Evolutionary conservation across 2,888 invertebrate genomes (phyloP), one percentile per base, ranked within the genome.

Genomic region (Ectobius pallidus): DNA sequence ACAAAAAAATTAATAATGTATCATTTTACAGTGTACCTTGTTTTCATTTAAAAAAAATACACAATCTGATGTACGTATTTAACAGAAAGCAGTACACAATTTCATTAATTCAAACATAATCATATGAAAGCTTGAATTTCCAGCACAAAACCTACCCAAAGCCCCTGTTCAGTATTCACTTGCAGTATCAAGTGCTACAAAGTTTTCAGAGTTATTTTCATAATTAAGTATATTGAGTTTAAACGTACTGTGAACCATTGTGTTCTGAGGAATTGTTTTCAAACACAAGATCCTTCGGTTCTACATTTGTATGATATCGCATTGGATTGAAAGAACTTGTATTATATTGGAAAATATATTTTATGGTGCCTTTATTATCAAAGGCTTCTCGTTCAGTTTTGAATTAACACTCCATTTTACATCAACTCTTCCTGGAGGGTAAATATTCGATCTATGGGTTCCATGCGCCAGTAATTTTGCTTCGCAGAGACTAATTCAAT

Each of bases 1-100:
- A 52, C 25, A 52, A 25, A 58, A 58, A 58, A 58, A 16, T 25
- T 14, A 58, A n/a, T 16, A 58, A 32, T n/a, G 58, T 58, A 58
- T 58, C 58, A 30, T 30, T 58, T 58, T 58, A 58, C 30, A 25
- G 16, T 27, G 14, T 2, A 22, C 27, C 55, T 22, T 4, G 9
- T 55, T 27, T n/a, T 55, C 11, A 25, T 55, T 25, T 9, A 27
- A 34, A 34, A 7, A 7, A 34, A 7, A 34, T 34, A 34, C 11
- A 34, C 34, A 34, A 34, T 1, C 55, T 27, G 27, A 27, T 27
- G 34, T 6, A 9, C n/a, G 30, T 58, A 20, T 34, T 34, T 30
- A 58, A 22, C 1, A 25, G 25, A 2, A 52, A 49, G 11, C n/a
- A 3, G 14, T 22, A 25, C 16, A 11, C 1, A 52, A 52, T 52